A percentile compares a stretch with the other conserved stretches of the same genome.
These are phyloP conservation scores for Saccopteryx bilineata DNA, from an alignment of 2,113 vertebrate genomes.

Conservation along the genomic window DNA sequence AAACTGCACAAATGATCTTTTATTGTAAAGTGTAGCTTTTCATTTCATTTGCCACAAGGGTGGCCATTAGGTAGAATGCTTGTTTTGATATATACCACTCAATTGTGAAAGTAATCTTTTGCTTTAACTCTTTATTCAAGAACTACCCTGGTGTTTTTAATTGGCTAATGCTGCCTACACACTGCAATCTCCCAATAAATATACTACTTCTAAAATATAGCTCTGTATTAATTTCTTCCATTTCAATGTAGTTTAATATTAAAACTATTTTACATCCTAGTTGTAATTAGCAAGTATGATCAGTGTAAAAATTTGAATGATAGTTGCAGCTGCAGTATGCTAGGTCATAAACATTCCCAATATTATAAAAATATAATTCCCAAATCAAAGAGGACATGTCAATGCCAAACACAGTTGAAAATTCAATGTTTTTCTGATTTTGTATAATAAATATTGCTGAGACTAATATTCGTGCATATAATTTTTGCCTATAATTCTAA, in stretches of 20 bases:
- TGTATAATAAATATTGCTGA: neutral
- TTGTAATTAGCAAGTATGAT: conserved; percentile 86
- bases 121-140: conserved; percentile 86
- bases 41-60: conserved; percentile 64
- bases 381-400: neutral
- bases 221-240: conserved; percentile 85
- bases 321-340: conserved; percentile 73
- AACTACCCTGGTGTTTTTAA: conserved; percentile 84
- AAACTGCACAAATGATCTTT: neutral
- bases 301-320: conserved; percentile 77
- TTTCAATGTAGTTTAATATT: conserved; percentile 80
- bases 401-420: neutral
- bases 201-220: conserved; percentile 79
- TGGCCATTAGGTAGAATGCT: conserved; percentile 67
- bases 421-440: neutral
- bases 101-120: conserved; percentile 88
- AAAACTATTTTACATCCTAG: conserved; percentile 80
- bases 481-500: neutral
- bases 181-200: conserved; percentile 81
- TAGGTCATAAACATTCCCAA: conserved; percentile 70
- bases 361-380: conserved; percentile 76
- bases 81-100: conserved; percentile 83
- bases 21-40: neutral
- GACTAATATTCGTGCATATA: neutral
- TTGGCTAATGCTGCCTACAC: conserved; percentile 84